Percentiles rank a stretch among this genome's conserved stretches.
Conservation (phyloP, 1,140 invertebrate species). For the Anagrus nilaparvatae region DNA sequence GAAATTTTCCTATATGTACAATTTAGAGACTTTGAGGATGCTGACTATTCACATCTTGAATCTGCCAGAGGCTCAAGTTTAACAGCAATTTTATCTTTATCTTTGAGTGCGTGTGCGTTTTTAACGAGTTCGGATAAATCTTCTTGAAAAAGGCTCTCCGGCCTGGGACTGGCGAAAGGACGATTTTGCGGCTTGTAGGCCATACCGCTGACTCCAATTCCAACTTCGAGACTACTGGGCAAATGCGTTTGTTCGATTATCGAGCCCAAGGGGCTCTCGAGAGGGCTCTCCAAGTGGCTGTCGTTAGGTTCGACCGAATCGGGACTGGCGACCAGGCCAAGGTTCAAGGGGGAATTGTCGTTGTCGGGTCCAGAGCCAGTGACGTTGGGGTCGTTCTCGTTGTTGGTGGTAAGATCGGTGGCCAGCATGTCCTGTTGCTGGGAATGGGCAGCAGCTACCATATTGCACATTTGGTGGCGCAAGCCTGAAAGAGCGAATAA, state of each 20-base stretch:
- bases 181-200: slow-evolving; percentile 53
- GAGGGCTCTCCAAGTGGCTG: slow-evolving; percentile 41
- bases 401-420: slow-evolving; percentile 33
- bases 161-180: slow-evolving; percentile 47
- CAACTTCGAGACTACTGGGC: slow-evolving; percentile 44
- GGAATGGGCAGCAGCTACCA: slow-evolving; percentile 55
- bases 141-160: slow-evolving; percentile 53
- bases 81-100: slow-evolving; percentile 42
- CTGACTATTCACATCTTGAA: slow-evolving; percentile 40
- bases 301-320: slow-evolving; percentile 39
- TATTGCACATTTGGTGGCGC: slow-evolving; percentile 61
- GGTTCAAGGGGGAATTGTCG: slow-evolving; percentile 44
- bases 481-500: slow-evolving; percentile 43
- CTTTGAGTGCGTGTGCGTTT: slow-evolving; percentile 40
- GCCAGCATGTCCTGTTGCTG: slow-evolving; percentile 47
- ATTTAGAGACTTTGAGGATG: neutral
- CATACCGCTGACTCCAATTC: slow-evolving; percentile 54
- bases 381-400: slow-evolving; percentile 11
- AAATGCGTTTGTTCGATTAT: slow-evolving; percentile 38
- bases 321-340: slow-evolving; percentile 43
- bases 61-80: slow-evolving; percentile 40
- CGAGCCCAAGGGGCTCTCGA: slow-evolving; percentile 42
- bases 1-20: slow-evolving; percentile 15
- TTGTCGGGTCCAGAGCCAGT: slow-evolving; percentile 26
- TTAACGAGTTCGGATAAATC: slow-evolving; percentile 52